phyloP scores from a whole-genome alignment of 2,888 invertebrate genomes.

The Diaprepes abbreviatus region DNA sequence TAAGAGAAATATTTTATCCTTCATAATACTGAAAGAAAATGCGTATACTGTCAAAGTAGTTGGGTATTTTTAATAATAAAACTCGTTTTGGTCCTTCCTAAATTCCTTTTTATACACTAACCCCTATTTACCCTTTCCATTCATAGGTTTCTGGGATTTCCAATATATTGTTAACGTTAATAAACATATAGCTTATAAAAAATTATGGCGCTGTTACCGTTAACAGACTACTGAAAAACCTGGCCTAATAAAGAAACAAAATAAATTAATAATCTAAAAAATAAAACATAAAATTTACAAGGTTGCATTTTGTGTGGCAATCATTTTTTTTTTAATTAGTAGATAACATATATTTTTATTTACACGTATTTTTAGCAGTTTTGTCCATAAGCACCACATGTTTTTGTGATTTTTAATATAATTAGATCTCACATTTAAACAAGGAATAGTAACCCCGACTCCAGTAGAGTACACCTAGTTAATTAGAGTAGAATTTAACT shows the following conservation, averaged over 20 bases:
- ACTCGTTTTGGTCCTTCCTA: conserved; percentile 3
- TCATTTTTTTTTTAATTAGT: conserved; percentile 9
- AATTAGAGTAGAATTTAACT: no score
- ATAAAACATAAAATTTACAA: background rate
- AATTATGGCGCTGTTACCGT: no score
- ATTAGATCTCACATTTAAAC: conserved; percentile 3
- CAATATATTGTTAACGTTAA: no score
- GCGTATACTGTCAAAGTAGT: no score
- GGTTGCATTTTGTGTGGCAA: conserved; percentile 20
- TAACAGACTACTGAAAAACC: no score
- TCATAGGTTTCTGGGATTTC: no score
- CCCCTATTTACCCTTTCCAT: background rate
- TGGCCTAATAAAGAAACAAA: no score
- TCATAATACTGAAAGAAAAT: no score
- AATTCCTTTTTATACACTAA: conserved; percentile 3
- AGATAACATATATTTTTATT: conserved; percentile 16
- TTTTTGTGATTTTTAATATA: conserved; percentile 12
- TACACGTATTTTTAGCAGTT: conserved; percentile 14
- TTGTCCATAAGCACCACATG: conserved; percentile 9
- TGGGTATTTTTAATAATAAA: no score
- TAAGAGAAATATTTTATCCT: no score
- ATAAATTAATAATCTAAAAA: background rate
- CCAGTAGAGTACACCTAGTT: no score
- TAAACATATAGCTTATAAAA: no score
- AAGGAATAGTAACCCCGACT: background rate